A percentile compares a stretch with the other conserved stretches of the same genome.
phyloP scores from a whole-genome alignment of 30 jellyfish, hydroid and myxozoan species.

The Calvadosia cruxmelitensis region DNA sequence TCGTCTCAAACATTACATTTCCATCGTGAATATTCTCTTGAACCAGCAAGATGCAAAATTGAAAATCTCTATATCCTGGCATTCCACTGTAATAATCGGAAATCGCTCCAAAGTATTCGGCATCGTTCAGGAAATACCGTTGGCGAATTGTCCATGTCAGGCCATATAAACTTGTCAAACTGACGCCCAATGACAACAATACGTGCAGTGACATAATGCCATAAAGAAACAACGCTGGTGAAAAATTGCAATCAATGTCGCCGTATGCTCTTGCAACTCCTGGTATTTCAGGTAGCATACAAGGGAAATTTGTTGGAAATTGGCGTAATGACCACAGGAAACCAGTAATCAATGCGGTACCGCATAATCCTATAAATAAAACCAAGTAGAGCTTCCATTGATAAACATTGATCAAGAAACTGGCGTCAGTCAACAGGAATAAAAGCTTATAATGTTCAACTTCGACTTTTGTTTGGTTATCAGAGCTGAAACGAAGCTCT shows the following conservation, averaged over 20 bases:
- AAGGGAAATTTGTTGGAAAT: slow-evolving; percentile 42
- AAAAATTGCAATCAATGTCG: slow-evolving; percentile 46
- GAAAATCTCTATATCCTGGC: slow-evolving; percentile 72
- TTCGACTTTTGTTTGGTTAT: slow-evolving; percentile 48
- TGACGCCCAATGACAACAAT: slow-evolving; percentile 14
- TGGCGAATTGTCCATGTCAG: slow-evolving; percentile 52
- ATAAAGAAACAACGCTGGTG: slow-evolving; percentile 48
- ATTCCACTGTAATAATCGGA: slow-evolving; percentile 66
- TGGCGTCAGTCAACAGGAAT: slow-evolving; percentile 44
- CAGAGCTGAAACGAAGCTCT: slow-evolving; percentile 44
- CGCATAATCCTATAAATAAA: slow-evolving; percentile 22
- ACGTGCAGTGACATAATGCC: slow-evolving; percentile 35
- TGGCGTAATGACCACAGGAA: slow-evolving; percentile 14
- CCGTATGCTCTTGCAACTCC: slow-evolving; percentile 19
- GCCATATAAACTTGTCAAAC: slow-evolving; percentile 31
- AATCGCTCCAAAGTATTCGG: slow-evolving; percentile 41
- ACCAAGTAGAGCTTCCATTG: slow-evolving; percentile 16
- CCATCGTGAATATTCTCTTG: slow-evolving; percentile 67
- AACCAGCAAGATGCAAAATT: slow-evolving; percentile 49
- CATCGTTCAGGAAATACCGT: slow-evolving; percentile 9
- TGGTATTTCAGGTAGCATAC: slow-evolving; percentile 24
- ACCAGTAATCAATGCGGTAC: slow-evolving; percentile 12
- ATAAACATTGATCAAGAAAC: slow-evolving; percentile 44
- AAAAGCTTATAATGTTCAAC: slow-evolving; percentile 35
- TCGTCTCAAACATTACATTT: slow-evolving; percentile 68